Conservation (phyloP, 35 echinoderm and acorn worm genomes). For the Patiria miniata region DNA sequence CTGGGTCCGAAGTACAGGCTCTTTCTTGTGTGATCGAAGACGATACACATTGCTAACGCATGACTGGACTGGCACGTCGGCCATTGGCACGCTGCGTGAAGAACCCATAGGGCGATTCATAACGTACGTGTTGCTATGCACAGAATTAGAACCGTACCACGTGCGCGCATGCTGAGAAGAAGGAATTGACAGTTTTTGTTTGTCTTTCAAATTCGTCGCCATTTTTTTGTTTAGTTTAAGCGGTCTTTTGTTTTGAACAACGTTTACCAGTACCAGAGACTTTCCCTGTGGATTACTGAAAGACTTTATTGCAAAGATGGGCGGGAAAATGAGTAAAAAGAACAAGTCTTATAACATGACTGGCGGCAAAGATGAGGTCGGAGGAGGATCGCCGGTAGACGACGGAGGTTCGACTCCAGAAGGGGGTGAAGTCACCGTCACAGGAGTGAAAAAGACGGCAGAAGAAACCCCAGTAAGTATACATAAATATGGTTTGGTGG, state of each 20-base stretch:
- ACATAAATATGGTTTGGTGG: too few relatives aligned
- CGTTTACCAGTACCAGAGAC: not conserved
- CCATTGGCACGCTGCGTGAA: constrained; percentile 12
- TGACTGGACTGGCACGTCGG: constrained; percentile 7
- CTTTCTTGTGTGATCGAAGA: not conserved
- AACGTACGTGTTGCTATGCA: constrained; percentile 24
- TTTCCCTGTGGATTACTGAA: not conserved
- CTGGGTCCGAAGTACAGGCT: not conserved
- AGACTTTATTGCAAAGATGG: not conserved
- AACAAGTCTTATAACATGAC: constrained; percentile 17
- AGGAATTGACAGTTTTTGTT: not conserved
- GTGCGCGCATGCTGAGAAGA: not conserved
- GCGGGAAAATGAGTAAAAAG: constrained; percentile 28
- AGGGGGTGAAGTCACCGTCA: constrained; percentile 18
- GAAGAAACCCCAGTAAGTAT: not conserved
- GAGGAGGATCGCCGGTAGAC: constrained; percentile 8
- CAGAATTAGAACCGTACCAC: not conserved
- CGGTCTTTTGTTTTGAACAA: not conserved
- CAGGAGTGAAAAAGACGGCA: constrained; percentile 12
- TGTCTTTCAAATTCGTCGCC: constrained; percentile 17
- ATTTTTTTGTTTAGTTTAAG: not conserved
- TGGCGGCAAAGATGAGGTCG: not conserved
- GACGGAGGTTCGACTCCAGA: not conserved
- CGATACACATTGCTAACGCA: not conserved
- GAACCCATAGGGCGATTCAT: not conserved